phyloP scores from a whole-genome alignment of 2,888 invertebrate species.

The Megastigmus dorsalis region DNA sequence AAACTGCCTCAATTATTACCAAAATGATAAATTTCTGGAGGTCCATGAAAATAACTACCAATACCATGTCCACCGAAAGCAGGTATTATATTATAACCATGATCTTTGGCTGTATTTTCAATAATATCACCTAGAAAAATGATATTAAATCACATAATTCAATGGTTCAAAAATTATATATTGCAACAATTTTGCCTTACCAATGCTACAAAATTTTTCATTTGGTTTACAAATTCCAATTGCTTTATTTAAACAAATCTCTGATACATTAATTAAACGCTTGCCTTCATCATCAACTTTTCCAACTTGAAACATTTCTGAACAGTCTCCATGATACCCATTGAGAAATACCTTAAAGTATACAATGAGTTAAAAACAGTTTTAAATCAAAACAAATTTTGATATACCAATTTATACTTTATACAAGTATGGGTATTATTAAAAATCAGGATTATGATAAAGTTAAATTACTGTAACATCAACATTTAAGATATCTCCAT shows the following conservation, averaged over 20 bases:
- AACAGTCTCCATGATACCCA: constrained; percentile 95
- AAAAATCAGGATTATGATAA: too few species aligned
- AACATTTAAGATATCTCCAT: constrained; percentile 93
- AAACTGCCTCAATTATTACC: constrained; percentile 75
- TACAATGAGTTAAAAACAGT: constrained; percentile 8
- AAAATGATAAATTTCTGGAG: constrained; percentile 91
- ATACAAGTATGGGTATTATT: too few species aligned
- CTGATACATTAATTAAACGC: constrained; percentile 82
- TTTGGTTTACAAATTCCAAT: constrained; percentile 77
- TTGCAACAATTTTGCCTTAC: constrained; percentile 70
- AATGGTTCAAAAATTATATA: background rate
- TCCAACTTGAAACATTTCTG: constrained; percentile 90
- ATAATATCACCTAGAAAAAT: constrained; percentile 82
- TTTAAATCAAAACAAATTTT: too few species aligned
- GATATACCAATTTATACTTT: too few species aligned
- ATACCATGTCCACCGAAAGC: constrained; percentile 95
- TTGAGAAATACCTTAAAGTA: constrained; percentile 82
- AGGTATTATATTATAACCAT: constrained; percentile 83
- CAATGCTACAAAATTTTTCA: constrained; percentile 74
- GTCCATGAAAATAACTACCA: constrained; percentile 93
- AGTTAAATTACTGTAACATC: constrained; percentile 93
- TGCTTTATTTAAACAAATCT: constrained; percentile 81
- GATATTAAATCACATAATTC: background rate
- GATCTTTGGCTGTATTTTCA: constrained; percentile 79
- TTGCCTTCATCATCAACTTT: constrained; percentile 85